These are phyloP conservation scores for Trichosurus vulpecula DNA, from an alignment of 2,797 vertebrate genomes.

Conservation along the genomic window DNA sequence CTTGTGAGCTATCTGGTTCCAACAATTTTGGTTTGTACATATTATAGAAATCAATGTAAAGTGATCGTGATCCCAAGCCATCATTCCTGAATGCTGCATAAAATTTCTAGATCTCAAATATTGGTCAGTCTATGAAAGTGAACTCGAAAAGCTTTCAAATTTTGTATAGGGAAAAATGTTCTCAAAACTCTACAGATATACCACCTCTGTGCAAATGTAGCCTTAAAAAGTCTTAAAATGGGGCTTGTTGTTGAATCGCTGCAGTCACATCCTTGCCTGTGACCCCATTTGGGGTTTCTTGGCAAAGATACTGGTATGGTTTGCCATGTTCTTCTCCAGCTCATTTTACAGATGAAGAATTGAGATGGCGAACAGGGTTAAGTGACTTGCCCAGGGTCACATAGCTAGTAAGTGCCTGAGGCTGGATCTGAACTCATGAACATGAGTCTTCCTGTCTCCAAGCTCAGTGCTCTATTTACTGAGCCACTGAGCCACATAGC, in stretches of 20 bases:
- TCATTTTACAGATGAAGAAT: not conserved
- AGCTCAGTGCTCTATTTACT: not conserved
- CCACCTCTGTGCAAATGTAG: not conserved
- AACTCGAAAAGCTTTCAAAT: not conserved
- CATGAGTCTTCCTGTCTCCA: not conserved
- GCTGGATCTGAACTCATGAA: not conserved
- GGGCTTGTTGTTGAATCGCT: not conserved
- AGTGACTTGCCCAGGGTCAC: not conserved
- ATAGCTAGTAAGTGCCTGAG: not conserved
- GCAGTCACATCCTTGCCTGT: not conserved
- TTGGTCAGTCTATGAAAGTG: not conserved
- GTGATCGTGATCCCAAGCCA: not conserved
- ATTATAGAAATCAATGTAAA: not conserved
- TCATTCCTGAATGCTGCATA: not conserved
- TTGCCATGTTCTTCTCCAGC: not conserved
- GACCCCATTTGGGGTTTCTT: not conserved
- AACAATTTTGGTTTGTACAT: not conserved
- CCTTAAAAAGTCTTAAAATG: not conserved
- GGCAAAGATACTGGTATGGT: not conserved
- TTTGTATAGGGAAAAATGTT: not conserved
- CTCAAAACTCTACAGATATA: not conserved
- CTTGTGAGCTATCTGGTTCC: not conserved
- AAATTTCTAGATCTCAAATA: not conserved
- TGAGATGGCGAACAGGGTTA: not conserved
- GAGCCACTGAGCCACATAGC: not conserved